Conservation (phyloP, 2,797 vertebrate species). For the Argentina silus region DNA sequence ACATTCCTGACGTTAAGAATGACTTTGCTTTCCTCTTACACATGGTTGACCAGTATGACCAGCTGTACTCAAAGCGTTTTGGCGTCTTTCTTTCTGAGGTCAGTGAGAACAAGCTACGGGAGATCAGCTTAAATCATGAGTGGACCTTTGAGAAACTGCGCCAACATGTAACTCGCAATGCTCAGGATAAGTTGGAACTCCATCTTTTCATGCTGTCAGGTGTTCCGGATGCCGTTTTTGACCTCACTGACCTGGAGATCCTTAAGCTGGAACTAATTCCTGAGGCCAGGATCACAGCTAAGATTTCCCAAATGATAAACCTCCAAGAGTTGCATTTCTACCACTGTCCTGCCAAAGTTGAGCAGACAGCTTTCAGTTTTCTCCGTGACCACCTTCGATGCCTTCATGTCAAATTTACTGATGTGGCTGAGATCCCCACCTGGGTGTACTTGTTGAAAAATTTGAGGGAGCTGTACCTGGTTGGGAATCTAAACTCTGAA, state of each 20-base stretch:
- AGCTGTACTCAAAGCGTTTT: conserved; percentile 96
- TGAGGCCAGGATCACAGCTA: conserved; percentile 94
- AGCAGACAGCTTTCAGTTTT: conserved; percentile 97
- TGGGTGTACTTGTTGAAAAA: conserved; percentile 97
- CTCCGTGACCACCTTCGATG: conserved; percentile 96
- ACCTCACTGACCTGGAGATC: conserved; percentile 94
- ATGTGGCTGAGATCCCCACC: conserved; percentile 95
- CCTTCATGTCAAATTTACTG: conserved; percentile 99
- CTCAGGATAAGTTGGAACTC: conserved; percentile 93
- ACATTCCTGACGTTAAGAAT: conserved; percentile 98
- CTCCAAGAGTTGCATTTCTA: conserved; percentile 96
- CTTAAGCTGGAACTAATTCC: conserved; percentile 96
- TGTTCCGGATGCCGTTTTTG: conserved; percentile 94
- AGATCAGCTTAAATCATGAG: conserved; percentile 96
- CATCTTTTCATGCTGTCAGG: conserved; percentile 98
- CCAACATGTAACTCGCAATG: conserved; percentile 91
- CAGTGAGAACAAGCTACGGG: conserved; percentile 96
- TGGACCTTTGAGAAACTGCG: conserved; percentile 97
- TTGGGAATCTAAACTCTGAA: conserved; percentile 97
- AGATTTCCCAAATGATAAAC: conserved; percentile 97
- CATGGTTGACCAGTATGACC: conserved; percentile 99
- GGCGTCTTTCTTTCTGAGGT: conserved; percentile 98
- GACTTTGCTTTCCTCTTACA: conserved; percentile 98
- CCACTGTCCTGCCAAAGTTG: conserved; percentile 97
- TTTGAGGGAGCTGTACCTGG: conserved; percentile 91